phyloP scores from a whole-genome alignment of 37 sponge, comb jelly and placozoan genomes.

The Aplysina aerophoba region DNA sequence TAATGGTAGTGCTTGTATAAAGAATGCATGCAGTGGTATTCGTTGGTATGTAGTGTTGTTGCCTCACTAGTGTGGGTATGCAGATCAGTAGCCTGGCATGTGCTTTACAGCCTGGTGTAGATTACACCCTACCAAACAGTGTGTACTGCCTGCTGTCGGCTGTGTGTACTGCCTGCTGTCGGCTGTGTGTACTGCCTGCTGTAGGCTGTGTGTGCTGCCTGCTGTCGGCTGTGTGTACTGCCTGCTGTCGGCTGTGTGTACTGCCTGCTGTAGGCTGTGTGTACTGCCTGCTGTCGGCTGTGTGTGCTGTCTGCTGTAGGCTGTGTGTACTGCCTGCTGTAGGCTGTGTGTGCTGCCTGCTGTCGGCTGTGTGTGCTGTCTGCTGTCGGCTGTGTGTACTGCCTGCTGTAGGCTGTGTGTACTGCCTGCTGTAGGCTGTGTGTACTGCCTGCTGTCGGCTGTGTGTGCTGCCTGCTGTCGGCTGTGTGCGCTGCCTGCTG shows the following conservation, averaged over 20 bases:
- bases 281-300: neutral
- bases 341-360: neutral
- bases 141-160: neutral
- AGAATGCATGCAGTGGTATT: too few species aligned
- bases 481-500: too few species aligned
- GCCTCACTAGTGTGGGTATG: neutral
- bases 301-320: neutral
- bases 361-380: neutral
- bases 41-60: neutral
- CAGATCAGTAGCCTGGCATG: too few species aligned
- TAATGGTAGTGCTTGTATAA: too few species aligned
- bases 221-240: neutral
- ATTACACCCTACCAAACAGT: too few species aligned
- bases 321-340: neutral
- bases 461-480: too few species aligned
- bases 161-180: neutral
- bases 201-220: neutral
- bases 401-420: too few species aligned
- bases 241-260: neutral
- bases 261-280: neutral
- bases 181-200: neutral
- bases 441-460: too few species aligned
- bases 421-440: too few species aligned
- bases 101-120: too few species aligned
- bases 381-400: neutral